Percentiles rank a stretch among this genome's conserved stretches.
Conservation (phyloP, 2,113 vertebrate genomes). For the Python bivittatus region DNA sequence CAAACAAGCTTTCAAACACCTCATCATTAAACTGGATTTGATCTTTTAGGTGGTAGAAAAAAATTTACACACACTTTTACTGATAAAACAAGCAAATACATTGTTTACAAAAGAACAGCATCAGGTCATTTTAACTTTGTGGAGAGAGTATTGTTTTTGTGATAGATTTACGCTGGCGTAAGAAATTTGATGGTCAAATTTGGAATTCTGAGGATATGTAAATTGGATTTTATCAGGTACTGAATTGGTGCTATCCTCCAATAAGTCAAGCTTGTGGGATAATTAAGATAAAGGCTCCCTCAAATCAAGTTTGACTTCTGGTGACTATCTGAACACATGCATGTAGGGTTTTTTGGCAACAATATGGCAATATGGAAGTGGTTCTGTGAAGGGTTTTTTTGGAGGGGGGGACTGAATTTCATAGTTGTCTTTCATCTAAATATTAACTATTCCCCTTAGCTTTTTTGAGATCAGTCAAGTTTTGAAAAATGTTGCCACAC, state of each 20-base stretch:
- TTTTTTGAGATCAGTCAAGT: too few species aligned
- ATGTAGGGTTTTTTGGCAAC: neutral
- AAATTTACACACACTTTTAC: conserved; percentile 14
- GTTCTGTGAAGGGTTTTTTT: neutral
- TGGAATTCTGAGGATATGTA: neutral
- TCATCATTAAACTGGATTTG: conserved; percentile 71
- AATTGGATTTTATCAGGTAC: neutral
- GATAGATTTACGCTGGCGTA: neutral
- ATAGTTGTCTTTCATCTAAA: too few species aligned
- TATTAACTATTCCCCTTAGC: too few species aligned
- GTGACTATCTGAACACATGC: neutral
- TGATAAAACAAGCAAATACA: neutral
- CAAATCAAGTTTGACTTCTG: neutral
- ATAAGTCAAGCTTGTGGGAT: neutral
- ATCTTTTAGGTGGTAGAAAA: conserved; percentile 63
- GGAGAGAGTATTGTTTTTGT: neutral
- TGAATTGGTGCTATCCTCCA: neutral
- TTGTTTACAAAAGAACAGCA: neutral
- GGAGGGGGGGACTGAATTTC: too few species aligned
- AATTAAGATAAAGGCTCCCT: neutral
- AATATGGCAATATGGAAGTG: neutral
- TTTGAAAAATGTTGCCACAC: too few species aligned
- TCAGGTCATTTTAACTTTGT: neutral
- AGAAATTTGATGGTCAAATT: neutral
- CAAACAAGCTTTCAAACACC: conserved; percentile 80